Conservation (phyloP, 1,140 invertebrate genomes). For the Physella acuta region DNA sequence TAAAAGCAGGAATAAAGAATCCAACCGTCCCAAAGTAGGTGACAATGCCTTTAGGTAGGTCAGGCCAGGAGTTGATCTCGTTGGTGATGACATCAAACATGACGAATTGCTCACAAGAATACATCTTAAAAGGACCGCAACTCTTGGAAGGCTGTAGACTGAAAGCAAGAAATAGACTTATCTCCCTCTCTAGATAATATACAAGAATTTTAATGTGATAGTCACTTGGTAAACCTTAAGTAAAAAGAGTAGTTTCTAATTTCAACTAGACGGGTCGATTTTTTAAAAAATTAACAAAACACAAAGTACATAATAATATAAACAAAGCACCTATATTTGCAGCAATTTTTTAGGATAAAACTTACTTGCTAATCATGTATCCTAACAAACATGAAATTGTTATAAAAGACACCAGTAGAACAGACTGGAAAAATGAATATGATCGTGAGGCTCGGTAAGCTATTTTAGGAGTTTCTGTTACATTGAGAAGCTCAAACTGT, state of each 20-base stretch:
- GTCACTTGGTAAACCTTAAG: too few relatives aligned
- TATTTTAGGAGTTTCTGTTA: constrained; percentile 67
- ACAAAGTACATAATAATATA: too few relatives aligned
- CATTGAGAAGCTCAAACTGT: constrained; percentile 50
- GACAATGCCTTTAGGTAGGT: constrained; percentile 31
- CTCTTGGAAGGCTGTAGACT: constrained; percentile 74
- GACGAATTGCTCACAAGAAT: constrained; percentile 65
- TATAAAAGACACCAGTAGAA: constrained; percentile 75
- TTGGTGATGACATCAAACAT: constrained; percentile 71
- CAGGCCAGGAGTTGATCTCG: constrained; percentile 63
- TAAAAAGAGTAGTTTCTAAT: too few relatives aligned
- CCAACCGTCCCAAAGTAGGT: constrained; percentile 38
- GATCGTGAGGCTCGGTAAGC: constrained; percentile 79
- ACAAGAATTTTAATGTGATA: too few relatives aligned
- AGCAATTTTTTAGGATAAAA: too few relatives aligned
- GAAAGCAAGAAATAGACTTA: too few relatives aligned
- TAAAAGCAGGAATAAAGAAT: constrained; percentile 48
- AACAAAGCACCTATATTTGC: too few relatives aligned
- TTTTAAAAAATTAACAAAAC: too few relatives aligned
- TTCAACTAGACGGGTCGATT: too few relatives aligned
- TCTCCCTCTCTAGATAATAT: too few relatives aligned
- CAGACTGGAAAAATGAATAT: constrained; percentile 80
- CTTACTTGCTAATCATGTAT: constrained; percentile 71
- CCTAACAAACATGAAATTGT: constrained; percentile 71
- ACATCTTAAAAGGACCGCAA: constrained; percentile 79